Base-by-base conservation (phyloP, 2,113 vertebrate genomes). In the Oncorhynchus masou region DNA sequence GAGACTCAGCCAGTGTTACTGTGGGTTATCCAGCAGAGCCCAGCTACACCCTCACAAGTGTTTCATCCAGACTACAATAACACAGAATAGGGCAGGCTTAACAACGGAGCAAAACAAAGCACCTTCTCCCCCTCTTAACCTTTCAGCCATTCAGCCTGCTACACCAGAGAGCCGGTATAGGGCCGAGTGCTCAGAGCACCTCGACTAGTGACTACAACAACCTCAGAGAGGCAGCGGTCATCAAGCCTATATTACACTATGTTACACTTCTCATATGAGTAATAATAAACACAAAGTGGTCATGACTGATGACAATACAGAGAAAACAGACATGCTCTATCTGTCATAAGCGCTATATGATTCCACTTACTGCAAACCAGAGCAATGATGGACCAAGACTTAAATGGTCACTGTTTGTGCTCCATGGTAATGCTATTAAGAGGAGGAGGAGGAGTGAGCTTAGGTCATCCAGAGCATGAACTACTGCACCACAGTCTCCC, bases 31-130 rank as follows among this genome's bases (percentile, higher is more conserved):
- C 39, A 45, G 9, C 39, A 45, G 39, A 45, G 39, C 11, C 9
- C 9, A 39, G 19, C 13, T 73, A 48, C 51, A 12, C 59, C 57
- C 49, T 68, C 16, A 57, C 5, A 19, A 5, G 16, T 57, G 54
- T 57, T 57, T 57, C 19, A 57, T 57, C 13, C 16, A 15, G 4
- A 57, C 4, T 57, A 57, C 54, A 64, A 64, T 72, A 60, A 45
- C 34, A 39, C 68, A 70, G 68, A 70, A 51, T 24, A 75, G 19
- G 6, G 48, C 22, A 20, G 65, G 39, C 62, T 65, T 20, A 34
- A 70, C 27, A 60, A 34, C 62, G 60, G 65, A 72, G 76, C 66
- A 64, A 69, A 66, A 60, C 27, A 13, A 77, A 67, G 57, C n/a
- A 27, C 65, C 20, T 24, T 69, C 34, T 74, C 54, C 45, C 27